phyloP scores from a whole-genome alignment of 2,797 vertebrate species.

The Pipistrellus nathusii region DNA sequence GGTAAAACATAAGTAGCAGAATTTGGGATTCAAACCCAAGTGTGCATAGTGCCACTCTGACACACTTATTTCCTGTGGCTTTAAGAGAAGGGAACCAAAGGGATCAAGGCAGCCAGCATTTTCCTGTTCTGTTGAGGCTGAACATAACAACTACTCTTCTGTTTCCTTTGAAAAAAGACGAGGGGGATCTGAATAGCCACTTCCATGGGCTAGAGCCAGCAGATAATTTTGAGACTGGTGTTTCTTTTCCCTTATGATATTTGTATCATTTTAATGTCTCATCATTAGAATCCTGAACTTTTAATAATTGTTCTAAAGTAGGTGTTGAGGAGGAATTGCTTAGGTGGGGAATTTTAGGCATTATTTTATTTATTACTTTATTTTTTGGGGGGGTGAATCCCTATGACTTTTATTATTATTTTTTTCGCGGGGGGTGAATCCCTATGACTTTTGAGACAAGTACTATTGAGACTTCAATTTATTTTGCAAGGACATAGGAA shows the following conservation, averaged over 20 bases:
- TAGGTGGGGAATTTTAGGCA: not conserved
- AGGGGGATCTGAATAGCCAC: not conserved
- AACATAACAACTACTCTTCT: not conserved
- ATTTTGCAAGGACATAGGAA: not conserved
- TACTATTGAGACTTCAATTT: not conserved
- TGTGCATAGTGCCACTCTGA: not conserved
- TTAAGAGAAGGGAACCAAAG: slow-evolving; percentile 23
- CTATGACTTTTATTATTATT: not conserved
- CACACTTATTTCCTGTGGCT: not conserved
- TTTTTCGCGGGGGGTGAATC: not conserved
- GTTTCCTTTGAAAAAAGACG: not conserved
- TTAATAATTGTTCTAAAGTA: slow-evolving; percentile 31
- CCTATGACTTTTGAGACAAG: not conserved
- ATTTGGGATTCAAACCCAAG: not conserved
- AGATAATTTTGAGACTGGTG: not conserved
- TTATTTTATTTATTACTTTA: not conserved
- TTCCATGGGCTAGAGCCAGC: not conserved
- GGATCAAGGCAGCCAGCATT: not conserved
- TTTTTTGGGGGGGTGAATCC: not conserved
- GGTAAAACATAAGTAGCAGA: not conserved
- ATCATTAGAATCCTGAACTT: not conserved
- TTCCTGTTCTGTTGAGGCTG: not conserved
- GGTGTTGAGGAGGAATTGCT: not conserved
- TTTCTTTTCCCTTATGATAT: not conserved
- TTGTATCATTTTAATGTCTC: not conserved